Evolutionary conservation across 2,888 invertebrate species (phyloP).

Genomic region (Drosophila lacicola): DNA sequence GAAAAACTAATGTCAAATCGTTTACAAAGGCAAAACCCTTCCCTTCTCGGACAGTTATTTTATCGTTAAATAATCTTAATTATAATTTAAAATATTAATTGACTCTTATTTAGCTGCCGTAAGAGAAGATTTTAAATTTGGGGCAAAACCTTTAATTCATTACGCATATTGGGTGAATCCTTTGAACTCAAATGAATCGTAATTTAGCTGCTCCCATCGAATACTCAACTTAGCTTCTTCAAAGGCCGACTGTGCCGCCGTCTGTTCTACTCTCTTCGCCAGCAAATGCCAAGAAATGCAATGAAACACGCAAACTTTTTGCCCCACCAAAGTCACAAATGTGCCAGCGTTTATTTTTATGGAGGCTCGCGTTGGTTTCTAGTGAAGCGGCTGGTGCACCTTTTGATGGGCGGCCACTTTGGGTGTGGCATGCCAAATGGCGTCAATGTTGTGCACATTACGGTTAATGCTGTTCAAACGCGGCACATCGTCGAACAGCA

Average conservation of each 20-base stretch:
- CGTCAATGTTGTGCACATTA: constrained; percentile 75
- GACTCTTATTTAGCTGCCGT: no score
- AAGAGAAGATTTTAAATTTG: background rate
- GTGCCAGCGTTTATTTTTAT: constrained; percentile 63
- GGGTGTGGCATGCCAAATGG: constrained; percentile 57
- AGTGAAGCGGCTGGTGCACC: constrained; percentile 3
- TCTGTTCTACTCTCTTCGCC: background rate
- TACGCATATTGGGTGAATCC: constrained; percentile 4
- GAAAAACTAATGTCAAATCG: constrained; percentile 5
- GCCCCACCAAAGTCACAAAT: constrained; percentile 62
- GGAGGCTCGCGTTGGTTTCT: constrained; percentile 26
- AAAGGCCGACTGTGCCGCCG: constrained; percentile 1
- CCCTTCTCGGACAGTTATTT: background rate
- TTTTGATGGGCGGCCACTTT: constrained; percentile 30
- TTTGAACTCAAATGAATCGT: constrained; percentile 17
- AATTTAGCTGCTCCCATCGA: constrained; percentile 36
- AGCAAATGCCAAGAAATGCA: constrained; percentile 61
- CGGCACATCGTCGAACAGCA: constrained; percentile 20
- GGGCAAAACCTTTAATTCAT: constrained; percentile 21
- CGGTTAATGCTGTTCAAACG: constrained; percentile 66
- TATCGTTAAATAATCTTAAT: background rate
- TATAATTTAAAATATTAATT: no score
- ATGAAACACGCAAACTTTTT: constrained; percentile 65
- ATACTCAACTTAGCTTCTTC: constrained; percentile 4
- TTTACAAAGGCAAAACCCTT: background rate